These are phyloP conservation scores for Bombylius major DNA, from an alignment of 2,888 invertebrate genomes.

Conservation along the genomic window DNA sequence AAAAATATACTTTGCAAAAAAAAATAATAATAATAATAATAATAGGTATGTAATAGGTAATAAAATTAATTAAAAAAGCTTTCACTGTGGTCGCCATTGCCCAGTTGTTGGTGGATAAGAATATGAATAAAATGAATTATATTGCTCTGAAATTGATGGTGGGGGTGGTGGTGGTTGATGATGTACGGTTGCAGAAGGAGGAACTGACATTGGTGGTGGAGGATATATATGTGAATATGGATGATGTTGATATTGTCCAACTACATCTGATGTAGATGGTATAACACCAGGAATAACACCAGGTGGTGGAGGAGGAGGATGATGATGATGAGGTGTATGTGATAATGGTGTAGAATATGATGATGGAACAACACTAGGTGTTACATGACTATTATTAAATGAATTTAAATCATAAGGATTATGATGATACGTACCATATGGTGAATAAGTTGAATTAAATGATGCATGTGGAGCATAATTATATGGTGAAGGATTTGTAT, in stretches of 20 bases:
- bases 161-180: neutral
- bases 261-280: neutral
- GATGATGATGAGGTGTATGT: neutral
- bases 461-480: constrained; percentile 5
- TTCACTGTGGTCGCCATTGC: constrained; percentile 4
- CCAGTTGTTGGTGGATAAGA: neutral
- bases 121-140: constrained; percentile 2
- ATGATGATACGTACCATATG: constrained; percentile 26
- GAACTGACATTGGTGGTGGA: neutral
- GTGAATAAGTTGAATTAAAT: neutral
- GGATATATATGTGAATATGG: constrained; percentile 1
- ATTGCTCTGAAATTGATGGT: neutral
- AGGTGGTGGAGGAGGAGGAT: neutral
- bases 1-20: too few species aligned
- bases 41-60: too few species aligned
- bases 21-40: too few species aligned
- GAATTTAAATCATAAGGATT: constrained; percentile 26
- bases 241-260: neutral
- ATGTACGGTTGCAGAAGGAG: neutral
- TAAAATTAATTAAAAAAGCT: too few species aligned
- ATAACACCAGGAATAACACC: neutral
- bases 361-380: neutral
- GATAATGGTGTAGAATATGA: neutral
- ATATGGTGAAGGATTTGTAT: constrained; percentile 1
- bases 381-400: constrained; percentile 15